Base-by-base conservation (phyloP, 2,113 vertebrate genomes). In the Limnothrissa miodon region DNA sequence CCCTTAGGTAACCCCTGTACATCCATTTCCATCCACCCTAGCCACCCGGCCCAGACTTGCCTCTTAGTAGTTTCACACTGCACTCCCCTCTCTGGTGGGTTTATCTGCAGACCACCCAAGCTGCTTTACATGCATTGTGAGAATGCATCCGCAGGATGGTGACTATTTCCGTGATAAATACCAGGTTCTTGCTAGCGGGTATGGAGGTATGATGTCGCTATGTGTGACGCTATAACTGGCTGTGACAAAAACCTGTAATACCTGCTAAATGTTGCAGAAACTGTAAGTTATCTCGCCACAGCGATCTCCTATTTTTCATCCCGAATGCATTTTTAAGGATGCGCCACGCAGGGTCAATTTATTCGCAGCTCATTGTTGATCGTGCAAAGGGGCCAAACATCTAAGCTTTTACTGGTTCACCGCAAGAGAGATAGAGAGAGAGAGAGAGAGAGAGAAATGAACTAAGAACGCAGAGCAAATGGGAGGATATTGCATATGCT, bases 381-480 rank as follows among this genome's bases (percentile, higher is more conserved):
- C 15, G 66, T 74, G 15, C 33, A 74, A 74, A 33, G 29, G 66
- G 66, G 66, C 25, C 53, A 56, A 62, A 36, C 66, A 74, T 74
- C 66, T 74, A 29, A 74, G 25, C 25, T 13, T 74, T 33, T 74
- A n/a, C 66, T 74, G 66, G 66, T 74, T 74, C 66, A 74, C 1
- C 25, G 66, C 2, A 6, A 42, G 42, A 42, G 42, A 42, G 42
- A 42, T 2, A 42, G 42, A 42, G 42, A 42, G 42, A 42, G 42
- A 42, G 42, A 42, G 42, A 42, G 42, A 74, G 66, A 74, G 66
- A 29, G 29, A 74, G 66, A 74, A 74, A 74, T 74, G 66, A 74
- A 74, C 66, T 74, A 33, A 74, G 66, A 74, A n/a, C 6, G 70
- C 39, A 29, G 79, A 36, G 33, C 36, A 85, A 51, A 53, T 36